Percentiles rank a stretch among this genome's conserved stretches.
Evolutionary conservation across 2,888 invertebrate species (phyloP).

Genomic region (Drosophila leonis): DNA sequence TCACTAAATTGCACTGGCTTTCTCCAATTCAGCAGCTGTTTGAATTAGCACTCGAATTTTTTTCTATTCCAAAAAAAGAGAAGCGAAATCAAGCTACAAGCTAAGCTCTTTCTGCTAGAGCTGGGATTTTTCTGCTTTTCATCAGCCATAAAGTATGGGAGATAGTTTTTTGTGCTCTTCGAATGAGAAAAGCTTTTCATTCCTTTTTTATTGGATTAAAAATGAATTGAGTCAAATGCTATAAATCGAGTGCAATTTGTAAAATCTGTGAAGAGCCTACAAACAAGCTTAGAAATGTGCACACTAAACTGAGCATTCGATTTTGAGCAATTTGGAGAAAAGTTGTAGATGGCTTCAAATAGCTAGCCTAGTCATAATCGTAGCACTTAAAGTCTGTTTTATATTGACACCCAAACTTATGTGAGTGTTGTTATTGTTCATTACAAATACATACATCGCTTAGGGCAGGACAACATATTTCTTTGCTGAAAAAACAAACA

Average conservation of each 20-base stretch:
- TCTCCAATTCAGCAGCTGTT: not conserved
- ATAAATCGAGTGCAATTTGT: not conserved
- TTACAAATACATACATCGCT: not conserved
- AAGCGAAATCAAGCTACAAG: not conserved
- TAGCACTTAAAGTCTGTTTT: not conserved
- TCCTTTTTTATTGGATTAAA: not conserved
- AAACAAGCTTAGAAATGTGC: not conserved
- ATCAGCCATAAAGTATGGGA: not conserved
- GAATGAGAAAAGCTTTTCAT: not conserved
- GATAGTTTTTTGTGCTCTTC: not conserved
- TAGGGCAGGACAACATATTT: not conserved
- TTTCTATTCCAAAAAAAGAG: not conserved
- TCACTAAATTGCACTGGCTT: slow-evolving; percentile 12
- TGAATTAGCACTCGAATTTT: not conserved
- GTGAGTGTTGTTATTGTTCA: not conserved
- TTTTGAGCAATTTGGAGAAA: too few relatives aligned
- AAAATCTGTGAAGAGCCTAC: not conserved
- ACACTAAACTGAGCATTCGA: not conserved
- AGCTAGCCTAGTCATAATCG: not conserved
- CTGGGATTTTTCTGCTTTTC: not conserved
- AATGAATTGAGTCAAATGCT: not conserved
- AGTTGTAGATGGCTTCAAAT: not conserved
- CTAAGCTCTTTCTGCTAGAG: too few relatives aligned
- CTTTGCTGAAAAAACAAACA: not conserved
- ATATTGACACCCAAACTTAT: not conserved